Evolutionary conservation across 2,888 invertebrate species (phyloP).

Genomic region (Rhaphigaster nebulosa): DNA sequence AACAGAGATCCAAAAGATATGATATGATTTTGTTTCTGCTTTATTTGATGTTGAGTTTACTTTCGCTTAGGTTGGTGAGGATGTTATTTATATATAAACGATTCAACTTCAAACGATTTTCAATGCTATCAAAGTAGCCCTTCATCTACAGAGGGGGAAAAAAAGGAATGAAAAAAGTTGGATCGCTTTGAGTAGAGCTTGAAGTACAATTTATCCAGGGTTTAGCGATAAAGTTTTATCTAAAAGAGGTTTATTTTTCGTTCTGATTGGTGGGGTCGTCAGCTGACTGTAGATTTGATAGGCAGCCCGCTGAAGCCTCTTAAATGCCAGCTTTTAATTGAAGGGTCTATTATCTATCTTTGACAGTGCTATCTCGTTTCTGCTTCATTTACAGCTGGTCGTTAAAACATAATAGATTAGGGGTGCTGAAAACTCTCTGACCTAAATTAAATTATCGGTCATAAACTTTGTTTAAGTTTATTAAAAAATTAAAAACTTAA

Average conservation of each 20-base stretch:
- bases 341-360: slow-evolving; percentile 45
- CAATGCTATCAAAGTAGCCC: background rate
- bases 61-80: background rate
- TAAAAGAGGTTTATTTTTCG: background rate
- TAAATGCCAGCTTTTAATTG: slow-evolving; percentile 30
- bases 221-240: slow-evolving; percentile 28
- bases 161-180: background rate
- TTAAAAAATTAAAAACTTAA: background rate
- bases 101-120: background rate
- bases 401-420: slow-evolving; percentile 21
- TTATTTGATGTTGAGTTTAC: background rate
- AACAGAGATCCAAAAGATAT: background rate
- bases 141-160: background rate
- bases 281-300: slow-evolving; percentile 20
- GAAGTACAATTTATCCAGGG: slow-evolving; percentile 21
- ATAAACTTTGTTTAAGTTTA: background rate
- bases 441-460: background rate
- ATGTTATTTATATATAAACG: background rate
- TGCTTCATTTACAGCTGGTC: slow-evolving; percentile 25
- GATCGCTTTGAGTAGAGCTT: background rate
- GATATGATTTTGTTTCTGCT: background rate
- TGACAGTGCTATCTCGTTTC: slow-evolving; percentile 42
- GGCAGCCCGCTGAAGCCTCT: slow-evolving; percentile 14
- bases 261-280: background rate
- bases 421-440: background rate